Conservation (phyloP, 1,140 invertebrate genomes). For the Pygmarrhopalites habei region DNA sequence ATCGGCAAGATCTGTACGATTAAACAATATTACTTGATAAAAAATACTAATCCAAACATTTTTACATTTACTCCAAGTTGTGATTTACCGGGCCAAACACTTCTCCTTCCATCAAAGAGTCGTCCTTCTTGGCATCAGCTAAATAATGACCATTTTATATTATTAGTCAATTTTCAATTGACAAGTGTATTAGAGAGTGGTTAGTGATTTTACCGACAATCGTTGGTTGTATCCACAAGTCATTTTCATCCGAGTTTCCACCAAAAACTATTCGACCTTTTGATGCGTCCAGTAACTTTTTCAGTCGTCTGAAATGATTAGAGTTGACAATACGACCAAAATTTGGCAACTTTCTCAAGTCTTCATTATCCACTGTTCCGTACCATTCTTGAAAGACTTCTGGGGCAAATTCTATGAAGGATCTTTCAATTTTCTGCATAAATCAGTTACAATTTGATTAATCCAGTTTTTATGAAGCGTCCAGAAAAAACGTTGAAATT, state of each 20-base stretch:
- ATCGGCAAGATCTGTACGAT: constrained; percentile 37
- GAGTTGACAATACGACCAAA: constrained; percentile 41
- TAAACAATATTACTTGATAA: no score
- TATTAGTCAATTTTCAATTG: no score
- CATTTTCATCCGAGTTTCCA: constrained; percentile 45
- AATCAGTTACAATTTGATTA: neutral
- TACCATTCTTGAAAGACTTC: constrained; percentile 50
- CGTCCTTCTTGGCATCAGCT: constrained; percentile 14
- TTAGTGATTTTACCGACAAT: no score
- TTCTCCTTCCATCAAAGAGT: constrained; percentile 40
- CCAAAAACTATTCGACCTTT: constrained; percentile 45
- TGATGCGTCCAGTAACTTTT: constrained; percentile 14
- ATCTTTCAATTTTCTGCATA: neutral
- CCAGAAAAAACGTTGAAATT: neutral
- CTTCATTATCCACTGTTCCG: constrained; percentile 44
- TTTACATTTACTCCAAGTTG: no score
- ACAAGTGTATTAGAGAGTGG: no score
- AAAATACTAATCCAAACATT: no score
- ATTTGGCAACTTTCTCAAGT: no score
- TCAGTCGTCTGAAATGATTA: constrained; percentile 28
- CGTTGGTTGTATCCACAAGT: constrained; percentile 49
- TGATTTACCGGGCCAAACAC: constrained; percentile 57
- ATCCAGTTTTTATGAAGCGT: neutral
- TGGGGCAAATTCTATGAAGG: neutral
- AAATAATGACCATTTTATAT: no score